Evolutionary conservation across 1,140 invertebrate species (phyloP).

Genomic region (Nasonia vitripennis): DNA sequence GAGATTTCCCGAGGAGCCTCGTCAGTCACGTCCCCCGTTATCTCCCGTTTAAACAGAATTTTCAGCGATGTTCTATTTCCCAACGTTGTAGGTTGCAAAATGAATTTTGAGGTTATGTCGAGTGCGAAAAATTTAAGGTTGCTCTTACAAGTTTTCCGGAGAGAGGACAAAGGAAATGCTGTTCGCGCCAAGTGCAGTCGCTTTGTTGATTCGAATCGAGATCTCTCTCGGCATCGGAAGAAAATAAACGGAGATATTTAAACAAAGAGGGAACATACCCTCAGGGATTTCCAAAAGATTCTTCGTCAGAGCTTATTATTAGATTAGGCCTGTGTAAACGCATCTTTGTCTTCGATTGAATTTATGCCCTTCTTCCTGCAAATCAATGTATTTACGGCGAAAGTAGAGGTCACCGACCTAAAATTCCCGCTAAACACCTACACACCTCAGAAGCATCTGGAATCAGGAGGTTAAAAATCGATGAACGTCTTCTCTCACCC

Average conservation of each 20-base stretch:
- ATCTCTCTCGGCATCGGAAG: neutral
- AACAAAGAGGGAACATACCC: neutral
- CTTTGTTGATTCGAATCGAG: too few relatives aligned
- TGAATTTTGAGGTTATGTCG: too few relatives aligned
- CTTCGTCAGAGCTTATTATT: neutral
- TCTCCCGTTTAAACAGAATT: neutral
- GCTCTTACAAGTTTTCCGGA: too few relatives aligned
- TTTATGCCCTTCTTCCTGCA: neutral
- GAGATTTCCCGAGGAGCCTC: neutral
- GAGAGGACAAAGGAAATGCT: too few relatives aligned
- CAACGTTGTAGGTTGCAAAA: too few relatives aligned
- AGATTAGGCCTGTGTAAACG: neutral
- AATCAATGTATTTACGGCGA: neutral
- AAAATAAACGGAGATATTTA: neutral
- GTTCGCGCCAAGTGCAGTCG: too few relatives aligned
- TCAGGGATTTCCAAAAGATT: neutral
- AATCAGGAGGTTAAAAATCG: neutral
- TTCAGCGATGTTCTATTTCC: too few relatives aligned
- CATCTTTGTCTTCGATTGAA: neutral
- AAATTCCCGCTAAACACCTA: too few relatives aligned
- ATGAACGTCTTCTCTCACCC: neutral
- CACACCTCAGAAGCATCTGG: too few relatives aligned
- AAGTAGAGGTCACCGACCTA: neutral
- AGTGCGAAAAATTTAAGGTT: too few relatives aligned
- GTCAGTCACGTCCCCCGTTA: constrained; percentile 1